Conservation (phyloP, 1,140 invertebrate genomes). For the Lamellibrachia luymesi region DNA sequence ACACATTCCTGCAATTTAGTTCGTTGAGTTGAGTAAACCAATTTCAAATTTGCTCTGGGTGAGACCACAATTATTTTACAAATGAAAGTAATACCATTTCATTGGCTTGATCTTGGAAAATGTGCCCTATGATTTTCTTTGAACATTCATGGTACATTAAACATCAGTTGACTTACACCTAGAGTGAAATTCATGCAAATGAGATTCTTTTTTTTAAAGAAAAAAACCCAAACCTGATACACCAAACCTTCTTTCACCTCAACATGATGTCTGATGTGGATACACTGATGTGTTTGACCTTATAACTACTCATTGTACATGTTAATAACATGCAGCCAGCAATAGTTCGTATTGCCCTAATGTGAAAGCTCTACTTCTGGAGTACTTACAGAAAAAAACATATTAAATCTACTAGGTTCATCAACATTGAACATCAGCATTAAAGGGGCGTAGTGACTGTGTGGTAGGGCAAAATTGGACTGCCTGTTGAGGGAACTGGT, state of each 20-base stretch:
- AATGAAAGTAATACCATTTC: background rate
- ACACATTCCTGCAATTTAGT: too few species aligned
- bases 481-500: too few species aligned
- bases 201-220: background rate
- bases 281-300: background rate
- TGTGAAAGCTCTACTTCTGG: background rate
- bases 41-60: background rate
- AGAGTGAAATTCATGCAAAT: background rate
- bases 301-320: background rate
- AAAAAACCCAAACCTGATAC: background rate
- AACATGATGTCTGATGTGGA: background rate
- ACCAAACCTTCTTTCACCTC: background rate
- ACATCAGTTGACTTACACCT: background rate
- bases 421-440: background rate
- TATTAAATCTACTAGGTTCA: background rate
- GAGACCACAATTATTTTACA: background rate
- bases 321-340: background rate
- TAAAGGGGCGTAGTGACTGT: too few species aligned
- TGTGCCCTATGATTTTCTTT: background rate
- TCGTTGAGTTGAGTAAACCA: too few species aligned
- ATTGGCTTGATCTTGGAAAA: background rate
- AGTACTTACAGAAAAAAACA: background rate
- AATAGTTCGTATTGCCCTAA: background rate
- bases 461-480: too few species aligned
- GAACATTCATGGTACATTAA: background rate